These are phyloP conservation scores for Brenthis ino DNA, from an alignment of 2,888 invertebrate species.

Conservation along the genomic window DNA sequence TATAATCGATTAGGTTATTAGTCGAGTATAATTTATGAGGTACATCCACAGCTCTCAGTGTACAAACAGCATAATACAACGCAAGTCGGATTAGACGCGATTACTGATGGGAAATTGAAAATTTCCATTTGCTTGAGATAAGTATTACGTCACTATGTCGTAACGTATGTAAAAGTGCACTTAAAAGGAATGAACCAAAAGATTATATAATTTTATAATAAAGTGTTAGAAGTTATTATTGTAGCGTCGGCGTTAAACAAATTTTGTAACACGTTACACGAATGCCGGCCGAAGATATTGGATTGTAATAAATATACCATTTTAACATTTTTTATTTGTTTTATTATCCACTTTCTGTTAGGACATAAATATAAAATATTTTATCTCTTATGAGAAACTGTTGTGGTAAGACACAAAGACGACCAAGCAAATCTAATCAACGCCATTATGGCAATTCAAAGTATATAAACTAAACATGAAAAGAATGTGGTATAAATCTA, in stretches of 20 bases:
- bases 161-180: slow-evolving; percentile 77
- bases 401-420: not conserved
- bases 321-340: slow-evolving; percentile 72
- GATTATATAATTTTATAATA: slow-evolving; percentile 82
- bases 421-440: too few species aligned
- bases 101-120: slow-evolving; percentile 62
- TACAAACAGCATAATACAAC: slow-evolving; percentile 31
- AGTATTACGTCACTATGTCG: slow-evolving; percentile 67
- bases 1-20: not conserved
- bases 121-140: slow-evolving; percentile 65
- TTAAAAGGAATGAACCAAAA: slow-evolving; percentile 80
- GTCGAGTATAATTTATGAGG: not conserved
- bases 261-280: slow-evolving; percentile 74
- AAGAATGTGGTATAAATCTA: too few species aligned
- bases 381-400: not conserved
- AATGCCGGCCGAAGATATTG: slow-evolving; percentile 70
- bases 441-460: too few species aligned
- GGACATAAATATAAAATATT: not conserved
- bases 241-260: slow-evolving; percentile 69
- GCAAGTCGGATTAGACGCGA: slow-evolving; percentile 36
- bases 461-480: too few species aligned
- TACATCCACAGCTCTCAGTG: slow-evolving; percentile 23
- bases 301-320: slow-evolving; percentile 83
- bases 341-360: slow-evolving; percentile 46
- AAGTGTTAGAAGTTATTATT: slow-evolving; percentile 71